These are phyloP conservation scores for Whitmania pigra DNA, from an alignment of 1,140 invertebrate species.

Conservation along the genomic window DNA sequence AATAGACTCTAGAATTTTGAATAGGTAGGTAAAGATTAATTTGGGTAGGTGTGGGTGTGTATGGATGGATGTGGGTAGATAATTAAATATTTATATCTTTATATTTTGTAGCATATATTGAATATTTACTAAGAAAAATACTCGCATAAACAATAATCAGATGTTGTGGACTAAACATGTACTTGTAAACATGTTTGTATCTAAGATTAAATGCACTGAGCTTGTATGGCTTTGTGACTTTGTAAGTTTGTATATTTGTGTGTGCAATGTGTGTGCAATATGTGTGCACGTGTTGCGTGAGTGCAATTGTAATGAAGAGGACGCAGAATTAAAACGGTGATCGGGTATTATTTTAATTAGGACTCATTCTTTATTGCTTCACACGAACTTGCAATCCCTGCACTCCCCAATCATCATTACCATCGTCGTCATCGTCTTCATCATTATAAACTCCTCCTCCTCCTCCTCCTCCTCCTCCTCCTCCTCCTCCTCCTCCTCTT, in stretches of 20 bases:
- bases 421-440: not conserved
- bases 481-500: not conserved
- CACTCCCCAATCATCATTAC: not conserved
- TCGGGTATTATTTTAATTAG: too few relatives aligned
- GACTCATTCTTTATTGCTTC: too few relatives aligned
- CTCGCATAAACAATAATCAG: too few relatives aligned
- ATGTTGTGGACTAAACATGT: too few relatives aligned
- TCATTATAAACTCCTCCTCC: not conserved
- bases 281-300: constrained; percentile 6
- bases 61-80: not conserved
- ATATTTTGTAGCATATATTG: too few relatives aligned
- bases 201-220: too few relatives aligned
- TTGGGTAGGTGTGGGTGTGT: constrained; percentile 5
- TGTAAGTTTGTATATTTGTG: not conserved
- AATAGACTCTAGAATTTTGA: too few relatives aligned
- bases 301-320: not conserved
- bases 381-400: too few relatives aligned
- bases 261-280: not conserved
- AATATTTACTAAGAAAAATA: too few relatives aligned
- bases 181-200: not conserved
- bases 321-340: too few relatives aligned
- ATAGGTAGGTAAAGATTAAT: not conserved
- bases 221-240: not conserved
- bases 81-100: not conserved
- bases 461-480: not conserved